A percentile compares a stretch with the other conserved stretches of the same genome.
These are phyloP conservation scores for Cerastis leucographa DNA, from an alignment of 2,888 invertebrate genomes.

Conservation along the genomic window DNA sequence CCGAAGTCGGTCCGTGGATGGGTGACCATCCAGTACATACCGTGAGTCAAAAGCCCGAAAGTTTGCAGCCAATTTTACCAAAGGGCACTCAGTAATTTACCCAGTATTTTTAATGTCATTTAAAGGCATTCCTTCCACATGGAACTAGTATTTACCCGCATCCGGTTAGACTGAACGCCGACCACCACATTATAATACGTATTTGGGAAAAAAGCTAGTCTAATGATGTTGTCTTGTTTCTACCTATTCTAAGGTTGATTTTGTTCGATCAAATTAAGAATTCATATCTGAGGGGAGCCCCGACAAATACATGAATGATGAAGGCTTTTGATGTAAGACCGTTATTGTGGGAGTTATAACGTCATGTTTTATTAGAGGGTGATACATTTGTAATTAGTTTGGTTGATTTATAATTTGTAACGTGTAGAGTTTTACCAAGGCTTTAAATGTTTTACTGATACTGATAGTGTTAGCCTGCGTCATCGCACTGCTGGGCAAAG, in stretches of 20 bases:
- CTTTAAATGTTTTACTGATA: neutral
- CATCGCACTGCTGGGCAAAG: no score
- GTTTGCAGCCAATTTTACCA: neutral
- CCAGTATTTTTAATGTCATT: neutral
- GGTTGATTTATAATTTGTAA: slow-evolving; percentile 9
- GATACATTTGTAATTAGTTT: slow-evolving; percentile 26
- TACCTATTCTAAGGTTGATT: neutral
- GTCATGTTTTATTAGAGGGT: slow-evolving; percentile 29
- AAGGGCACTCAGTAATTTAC: neutral
- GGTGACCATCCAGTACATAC: neutral
- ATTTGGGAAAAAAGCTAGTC: neutral
- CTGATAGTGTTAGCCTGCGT: no score
- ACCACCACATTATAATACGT: neutral
- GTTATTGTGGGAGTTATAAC: slow-evolving; percentile 32
- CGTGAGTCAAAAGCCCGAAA: neutral
- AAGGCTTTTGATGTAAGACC: slow-evolving; percentile 14
- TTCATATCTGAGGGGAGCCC: slow-evolving; percentile 9
- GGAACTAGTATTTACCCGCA: neutral
- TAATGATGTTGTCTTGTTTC: neutral
- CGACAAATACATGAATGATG: slow-evolving; percentile 37
- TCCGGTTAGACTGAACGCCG: neutral
- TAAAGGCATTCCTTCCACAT: neutral
- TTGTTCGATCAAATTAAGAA: slow-evolving; percentile 28
- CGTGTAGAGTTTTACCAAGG: neutral
- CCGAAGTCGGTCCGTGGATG: neutral